These are phyloP conservation scores for Melinaea menophilus DNA, from an alignment of 2,888 invertebrate species.

Conservation along the genomic window DNA sequence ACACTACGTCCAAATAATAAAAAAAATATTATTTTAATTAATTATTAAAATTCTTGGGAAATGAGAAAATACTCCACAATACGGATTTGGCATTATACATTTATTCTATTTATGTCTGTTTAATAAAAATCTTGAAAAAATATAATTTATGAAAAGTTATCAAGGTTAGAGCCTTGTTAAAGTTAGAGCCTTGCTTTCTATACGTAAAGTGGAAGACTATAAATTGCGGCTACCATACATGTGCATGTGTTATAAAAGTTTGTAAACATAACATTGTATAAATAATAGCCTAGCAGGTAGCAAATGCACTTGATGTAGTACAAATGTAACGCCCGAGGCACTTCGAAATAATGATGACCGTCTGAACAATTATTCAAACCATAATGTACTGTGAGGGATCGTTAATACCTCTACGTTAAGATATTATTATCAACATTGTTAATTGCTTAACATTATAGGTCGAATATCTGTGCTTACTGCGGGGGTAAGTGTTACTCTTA, in stretches of 20 bases:
- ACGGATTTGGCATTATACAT: too few species aligned
- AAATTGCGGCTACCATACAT: neutral
- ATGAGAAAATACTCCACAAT: too few species aligned
- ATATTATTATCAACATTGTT: conserved; percentile 1
- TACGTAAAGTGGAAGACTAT: neutral
- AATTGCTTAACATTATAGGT: neutral
- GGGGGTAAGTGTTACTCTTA: neutral
- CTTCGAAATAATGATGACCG: conserved; percentile 3
- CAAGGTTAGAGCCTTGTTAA: too few species aligned
- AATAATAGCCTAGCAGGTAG: conserved; percentile 5
- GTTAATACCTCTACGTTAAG: neutral
- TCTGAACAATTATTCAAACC: conserved; percentile 4
- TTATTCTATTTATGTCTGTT: too few species aligned
- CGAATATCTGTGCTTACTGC: neutral
- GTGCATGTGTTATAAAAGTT: neutral
- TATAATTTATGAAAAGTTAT: too few species aligned
- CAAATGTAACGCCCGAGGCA: conserved; percentile 1
- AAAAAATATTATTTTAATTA: too few species aligned
- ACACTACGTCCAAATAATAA: too few species aligned
- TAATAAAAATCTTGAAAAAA: too few species aligned
- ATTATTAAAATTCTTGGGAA: too few species aligned
- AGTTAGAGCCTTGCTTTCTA: neutral
- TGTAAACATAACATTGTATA: neutral
- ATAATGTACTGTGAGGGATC: conserved; percentile 1
- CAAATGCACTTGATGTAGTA: conserved; percentile 6